These are phyloP conservation scores for Tamias sibiricus DNA, from an alignment of 2,113 vertebrate species.

Conservation along the genomic window DNA sequence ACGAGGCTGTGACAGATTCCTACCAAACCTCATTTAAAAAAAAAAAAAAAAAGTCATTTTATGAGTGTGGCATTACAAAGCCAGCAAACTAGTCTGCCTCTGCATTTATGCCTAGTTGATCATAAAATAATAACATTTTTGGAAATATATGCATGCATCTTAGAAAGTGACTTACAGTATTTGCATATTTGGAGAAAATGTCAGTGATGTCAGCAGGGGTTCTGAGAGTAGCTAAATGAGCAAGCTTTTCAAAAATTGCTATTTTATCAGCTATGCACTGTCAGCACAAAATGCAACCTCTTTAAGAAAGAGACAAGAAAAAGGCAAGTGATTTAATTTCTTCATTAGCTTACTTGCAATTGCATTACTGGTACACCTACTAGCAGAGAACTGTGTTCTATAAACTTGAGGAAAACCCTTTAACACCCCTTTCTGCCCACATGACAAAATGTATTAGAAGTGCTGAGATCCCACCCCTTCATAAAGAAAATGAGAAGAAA, in stretches of 20 bases:
- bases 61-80: constrained; percentile 71
- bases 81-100: constrained; percentile 63
- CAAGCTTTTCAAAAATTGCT: constrained; percentile 78
- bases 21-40: constrained; percentile 70
- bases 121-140: constrained; percentile 85
- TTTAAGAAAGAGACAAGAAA: constrained; percentile 80
- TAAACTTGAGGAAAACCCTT: constrained; percentile 59
- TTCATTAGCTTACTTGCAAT: constrained; percentile 80
- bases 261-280: constrained; percentile 78
- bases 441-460: constrained; percentile 39
- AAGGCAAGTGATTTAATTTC: constrained; percentile 85
- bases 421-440: not conserved
- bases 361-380: constrained; percentile 71
- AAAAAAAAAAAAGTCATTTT: constrained; percentile 78
- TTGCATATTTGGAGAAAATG: constrained; percentile 81
- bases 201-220: constrained; percentile 81
- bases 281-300: constrained; percentile 78
- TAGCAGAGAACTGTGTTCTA: not conserved
- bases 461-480: constrained; percentile 12
- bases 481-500: constrained; percentile 50
- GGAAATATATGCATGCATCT: constrained; percentile 76
- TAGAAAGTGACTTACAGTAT: constrained; percentile 75
- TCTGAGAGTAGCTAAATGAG: constrained; percentile 80
- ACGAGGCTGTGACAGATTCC: constrained; percentile 74
- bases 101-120: constrained; percentile 82